These are phyloP conservation scores for Diplogasteroides magnus DNA, from an alignment of 1,140 invertebrate genomes.

Conservation along the genomic window DNA sequence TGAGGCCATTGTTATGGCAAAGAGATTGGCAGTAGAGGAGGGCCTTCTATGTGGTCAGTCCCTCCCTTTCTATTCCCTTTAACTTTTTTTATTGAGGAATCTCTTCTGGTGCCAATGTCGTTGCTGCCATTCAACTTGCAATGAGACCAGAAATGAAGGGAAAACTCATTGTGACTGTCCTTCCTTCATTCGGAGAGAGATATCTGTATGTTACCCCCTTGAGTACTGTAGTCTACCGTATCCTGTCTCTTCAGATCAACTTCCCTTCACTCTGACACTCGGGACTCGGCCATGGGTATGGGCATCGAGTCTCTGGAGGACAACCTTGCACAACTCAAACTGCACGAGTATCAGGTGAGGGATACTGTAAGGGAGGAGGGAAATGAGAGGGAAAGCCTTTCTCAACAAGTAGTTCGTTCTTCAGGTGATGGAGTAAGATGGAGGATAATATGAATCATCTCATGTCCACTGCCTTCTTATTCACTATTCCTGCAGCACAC, in stretches of 20 bases:
- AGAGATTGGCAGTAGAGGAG: constrained; percentile 49
- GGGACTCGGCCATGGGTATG: constrained; percentile 44
- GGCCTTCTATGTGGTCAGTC: constrained; percentile 53
- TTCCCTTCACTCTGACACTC: constrained; percentile 40
- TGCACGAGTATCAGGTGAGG: constrained; percentile 42
- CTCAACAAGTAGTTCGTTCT: too few relatives aligned
- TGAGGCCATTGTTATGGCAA: constrained; percentile 52
- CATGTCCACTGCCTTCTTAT: too few relatives aligned
- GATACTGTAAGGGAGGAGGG: too few relatives aligned
- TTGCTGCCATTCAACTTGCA: constrained; percentile 37
- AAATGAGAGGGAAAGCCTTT: too few relatives aligned
- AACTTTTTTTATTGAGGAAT: constrained; percentile 28
- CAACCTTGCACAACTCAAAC: constrained; percentile 39
- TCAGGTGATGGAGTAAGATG: too few relatives aligned
- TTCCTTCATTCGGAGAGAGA: constrained; percentile 52
- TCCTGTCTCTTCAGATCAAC: constrained; percentile 46
- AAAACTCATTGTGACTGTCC: constrained; percentile 51
- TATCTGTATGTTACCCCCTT: too few relatives aligned
- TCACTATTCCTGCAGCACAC: too few relatives aligned
- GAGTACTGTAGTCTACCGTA: too few relatives aligned
- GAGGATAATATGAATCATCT: too few relatives aligned
- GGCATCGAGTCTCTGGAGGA: constrained; percentile 41
- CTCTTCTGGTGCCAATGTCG: constrained; percentile 35
- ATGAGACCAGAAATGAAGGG: constrained; percentile 40
- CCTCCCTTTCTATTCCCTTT: too few relatives aligned